Conservation (phyloP, 30 jellyfish, hydroid and myxozoan species). For the Aurelia aurita region DNA sequence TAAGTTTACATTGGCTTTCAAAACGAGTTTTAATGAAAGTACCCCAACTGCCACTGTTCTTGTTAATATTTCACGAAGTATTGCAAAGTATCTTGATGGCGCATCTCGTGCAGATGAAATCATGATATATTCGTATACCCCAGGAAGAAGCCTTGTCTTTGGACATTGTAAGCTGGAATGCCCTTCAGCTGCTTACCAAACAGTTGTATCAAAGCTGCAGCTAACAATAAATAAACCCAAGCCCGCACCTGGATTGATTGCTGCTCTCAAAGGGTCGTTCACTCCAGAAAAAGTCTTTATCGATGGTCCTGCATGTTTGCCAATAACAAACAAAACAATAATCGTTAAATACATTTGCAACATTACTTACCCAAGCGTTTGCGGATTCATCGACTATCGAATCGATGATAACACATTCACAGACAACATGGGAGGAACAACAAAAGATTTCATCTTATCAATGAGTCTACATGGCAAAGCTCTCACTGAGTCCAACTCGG, state of each 20-base stretch:
- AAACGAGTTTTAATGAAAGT: slow-evolving; percentile 15
- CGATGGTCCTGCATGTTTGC: slow-evolving; percentile 58
- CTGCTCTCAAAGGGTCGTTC: slow-evolving; percentile 27
- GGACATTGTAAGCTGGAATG: slow-evolving; percentile 52
- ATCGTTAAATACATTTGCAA: slow-evolving; percentile 40
- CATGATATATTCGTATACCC: slow-evolving; percentile 28
- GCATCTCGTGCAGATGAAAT: slow-evolving; percentile 21
- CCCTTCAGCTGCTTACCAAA: slow-evolving; percentile 21
- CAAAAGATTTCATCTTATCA: slow-evolving; percentile 55
- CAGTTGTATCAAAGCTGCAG: slow-evolving; percentile 45
- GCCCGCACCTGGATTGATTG: slow-evolving; percentile 30
- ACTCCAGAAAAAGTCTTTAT: slow-evolving; percentile 35
- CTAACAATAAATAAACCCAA: slow-evolving; percentile 7
- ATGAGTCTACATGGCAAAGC: slow-evolving; percentile 31
- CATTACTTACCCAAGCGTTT: slow-evolving; percentile 44
- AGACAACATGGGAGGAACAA: slow-evolving; percentile 49
- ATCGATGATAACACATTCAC: slow-evolving; percentile 69
- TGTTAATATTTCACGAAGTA: slow-evolving; percentile 54
- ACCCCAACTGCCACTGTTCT: slow-evolving; percentile 65
- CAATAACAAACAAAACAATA: slow-evolving; percentile 27
- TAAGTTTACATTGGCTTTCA: slow-evolving; percentile 68
- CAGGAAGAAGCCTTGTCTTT: slow-evolving; percentile 50
- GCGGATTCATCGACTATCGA: slow-evolving; percentile 74
- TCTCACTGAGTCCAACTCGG: slow-evolving; percentile 8
- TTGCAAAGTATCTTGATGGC: slow-evolving; percentile 61